Percentiles rank a stretch among this genome's conserved stretches.
Conservation (phyloP, 37 sponge, comb jelly and placozoan species). For the Geodia barretti region DNA sequence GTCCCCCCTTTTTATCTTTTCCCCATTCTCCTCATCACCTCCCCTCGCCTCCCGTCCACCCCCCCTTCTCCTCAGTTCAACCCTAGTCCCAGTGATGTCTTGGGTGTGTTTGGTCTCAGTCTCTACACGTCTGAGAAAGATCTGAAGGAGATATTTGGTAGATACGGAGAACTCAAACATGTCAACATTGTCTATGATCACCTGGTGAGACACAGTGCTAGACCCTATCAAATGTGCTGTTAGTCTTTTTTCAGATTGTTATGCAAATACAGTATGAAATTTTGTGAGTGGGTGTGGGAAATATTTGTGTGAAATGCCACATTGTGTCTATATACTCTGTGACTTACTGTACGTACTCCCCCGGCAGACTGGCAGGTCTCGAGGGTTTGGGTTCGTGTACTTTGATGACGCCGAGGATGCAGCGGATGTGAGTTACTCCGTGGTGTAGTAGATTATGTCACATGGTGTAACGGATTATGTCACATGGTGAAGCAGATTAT, state of each 20-base stretch:
- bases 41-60: no score
- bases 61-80: constrained; percentile 44
- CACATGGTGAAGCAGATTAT: no score
- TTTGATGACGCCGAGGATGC: constrained; percentile 83
- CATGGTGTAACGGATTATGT: no score
- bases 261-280: no score
- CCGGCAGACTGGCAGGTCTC: constrained; percentile 75
- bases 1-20: neutral
- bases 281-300: constrained; percentile 13
- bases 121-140: constrained; percentile 93
- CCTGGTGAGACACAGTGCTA: constrained; percentile 68
- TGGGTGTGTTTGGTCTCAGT: constrained; percentile 96
- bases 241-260: no score
- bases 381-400: constrained; percentile 90
- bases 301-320: constrained; percentile 19
- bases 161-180: constrained; percentile 83
- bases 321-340: no score
- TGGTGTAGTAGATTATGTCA: no score
- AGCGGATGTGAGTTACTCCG: constrained; percentile 57
- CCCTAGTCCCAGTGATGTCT: constrained; percentile 63
- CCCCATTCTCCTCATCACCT: no score
- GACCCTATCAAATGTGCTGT: no score
- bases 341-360: neutral
- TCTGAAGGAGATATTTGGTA: constrained; percentile 76
- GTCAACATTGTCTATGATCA: constrained; percentile 93